phyloP scores from a whole-genome alignment of 2,113 vertebrate genomes.

The Leiothrix lutea region DNA sequence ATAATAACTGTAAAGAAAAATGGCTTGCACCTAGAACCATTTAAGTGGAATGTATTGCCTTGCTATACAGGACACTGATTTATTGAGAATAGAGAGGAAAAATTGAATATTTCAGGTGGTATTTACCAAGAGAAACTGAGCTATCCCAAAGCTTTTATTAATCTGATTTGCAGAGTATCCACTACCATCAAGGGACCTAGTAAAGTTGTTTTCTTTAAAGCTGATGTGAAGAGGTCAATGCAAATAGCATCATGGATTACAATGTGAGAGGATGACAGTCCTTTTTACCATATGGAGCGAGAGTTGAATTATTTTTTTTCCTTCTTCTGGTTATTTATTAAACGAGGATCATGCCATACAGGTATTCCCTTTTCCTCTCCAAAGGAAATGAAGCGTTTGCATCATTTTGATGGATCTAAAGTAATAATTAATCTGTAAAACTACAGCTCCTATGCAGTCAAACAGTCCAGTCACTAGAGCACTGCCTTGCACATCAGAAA shows the following conservation, averaged over 20 bases:
- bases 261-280: constrained; percentile 44
- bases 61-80: constrained; percentile 14
- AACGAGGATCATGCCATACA: constrained; percentile 19
- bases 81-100: neutral
- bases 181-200: constrained; percentile 42
- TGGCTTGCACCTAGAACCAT: neutral
- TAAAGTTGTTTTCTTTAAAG: constrained; percentile 69
- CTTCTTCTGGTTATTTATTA: constrained; percentile 60
- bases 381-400: constrained; percentile 49
- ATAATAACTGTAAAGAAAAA: constrained; percentile 41
- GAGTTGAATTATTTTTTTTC: constrained; percentile 51
- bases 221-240: constrained; percentile 61
- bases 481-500: neutral
- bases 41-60: neutral
- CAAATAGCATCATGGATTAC: constrained; percentile 17
- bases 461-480: neutral
- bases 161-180: constrained; percentile 68
- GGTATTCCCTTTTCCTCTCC: constrained; percentile 42
- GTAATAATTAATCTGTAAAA: constrained; percentile 28
- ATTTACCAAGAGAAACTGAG: constrained; percentile 61
- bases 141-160: constrained; percentile 68
- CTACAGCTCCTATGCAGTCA: neutral
- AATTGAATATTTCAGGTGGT: constrained; percentile 53
- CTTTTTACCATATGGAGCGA: constrained; percentile 59
- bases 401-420: constrained; percentile 54